These are phyloP conservation scores for Bombylius discolor DNA, from an alignment of 2,888 invertebrate genomes.

Conservation along the genomic window DNA sequence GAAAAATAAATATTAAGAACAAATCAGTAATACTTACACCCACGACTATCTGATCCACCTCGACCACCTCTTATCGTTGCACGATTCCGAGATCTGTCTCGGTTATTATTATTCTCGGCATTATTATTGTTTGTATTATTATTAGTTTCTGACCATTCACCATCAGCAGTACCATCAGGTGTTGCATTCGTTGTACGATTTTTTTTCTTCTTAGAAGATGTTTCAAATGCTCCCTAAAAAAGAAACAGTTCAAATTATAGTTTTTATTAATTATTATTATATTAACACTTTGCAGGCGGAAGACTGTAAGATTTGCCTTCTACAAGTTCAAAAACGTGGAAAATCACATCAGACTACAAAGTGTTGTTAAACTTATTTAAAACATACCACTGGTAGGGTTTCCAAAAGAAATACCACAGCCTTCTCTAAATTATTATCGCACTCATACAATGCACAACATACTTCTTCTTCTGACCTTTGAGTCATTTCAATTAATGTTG, in stretches of 20 bases:
- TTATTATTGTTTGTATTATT: constrained; percentile 17
- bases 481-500: constrained; percentile 80
- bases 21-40: constrained; percentile 30
- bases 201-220: constrained; percentile 77
- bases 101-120: constrained; percentile 23
- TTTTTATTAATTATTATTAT: no score
- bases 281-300: no score
- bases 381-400: constrained; percentile 33
- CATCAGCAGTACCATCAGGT: constrained; percentile 38
- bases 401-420: constrained; percentile 40
- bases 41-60: constrained; percentile 41
- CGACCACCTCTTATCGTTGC: constrained; percentile 35
- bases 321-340: background rate
- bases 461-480: constrained; percentile 82
- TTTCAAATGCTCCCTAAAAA: constrained; percentile 70
- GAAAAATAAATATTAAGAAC: background rate
- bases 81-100: constrained; percentile 35
- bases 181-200: constrained; percentile 51
- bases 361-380: background rate
- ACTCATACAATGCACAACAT: constrained; percentile 83
- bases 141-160: constrained; percentile 36
- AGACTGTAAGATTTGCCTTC: no score
- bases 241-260: no score
- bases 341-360: no score
- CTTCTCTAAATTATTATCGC: constrained; percentile 74